These are phyloP conservation scores for Anthonomus grandis DNA, from an alignment of 1,140 invertebrate species.

Conservation along the genomic window DNA sequence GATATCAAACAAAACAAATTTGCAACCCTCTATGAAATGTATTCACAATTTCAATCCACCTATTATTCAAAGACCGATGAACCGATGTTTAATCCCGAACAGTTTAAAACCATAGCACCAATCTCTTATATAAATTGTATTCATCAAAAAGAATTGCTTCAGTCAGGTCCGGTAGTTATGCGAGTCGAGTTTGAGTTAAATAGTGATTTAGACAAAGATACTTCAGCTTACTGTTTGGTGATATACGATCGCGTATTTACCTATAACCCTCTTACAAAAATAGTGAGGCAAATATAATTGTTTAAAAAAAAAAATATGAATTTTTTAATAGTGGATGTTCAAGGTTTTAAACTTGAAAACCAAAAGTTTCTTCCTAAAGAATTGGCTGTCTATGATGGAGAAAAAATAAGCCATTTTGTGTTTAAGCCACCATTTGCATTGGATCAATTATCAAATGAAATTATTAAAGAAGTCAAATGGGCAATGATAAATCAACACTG, in stretches of 20 bases:
- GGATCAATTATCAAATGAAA: no score
- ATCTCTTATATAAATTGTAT: conserved; percentile 7
- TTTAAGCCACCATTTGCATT: no score
- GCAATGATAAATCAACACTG: no score
- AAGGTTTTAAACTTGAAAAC: no score
- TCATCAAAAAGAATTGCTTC: conserved; percentile 3
- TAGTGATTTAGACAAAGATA: neutral
- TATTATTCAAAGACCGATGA: neutral
- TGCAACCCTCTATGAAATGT: conserved; percentile 9
- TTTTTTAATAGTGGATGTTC: no score
- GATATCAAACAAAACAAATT: conserved; percentile 15
- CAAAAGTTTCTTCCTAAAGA: no score
- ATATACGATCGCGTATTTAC: conserved; percentile 13
- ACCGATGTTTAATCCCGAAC: conserved; percentile 5
- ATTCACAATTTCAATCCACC: neutral
- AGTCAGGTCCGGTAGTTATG: neutral
- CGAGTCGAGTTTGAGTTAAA: conserved; percentile 10
- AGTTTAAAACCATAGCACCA: neutral
- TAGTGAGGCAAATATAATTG: conserved; percentile 10
- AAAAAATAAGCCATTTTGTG: no score
- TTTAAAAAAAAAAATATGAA: no score
- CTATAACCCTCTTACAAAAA: conserved; percentile 9
- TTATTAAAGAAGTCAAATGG: no score
- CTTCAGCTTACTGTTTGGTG: conserved; percentile 10
- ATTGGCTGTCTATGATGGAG: no score